These are phyloP conservation scores for Rousettus leschenaultii DNA, from an alignment of 2,113 vertebrate genomes.

Conservation along the genomic window DNA sequence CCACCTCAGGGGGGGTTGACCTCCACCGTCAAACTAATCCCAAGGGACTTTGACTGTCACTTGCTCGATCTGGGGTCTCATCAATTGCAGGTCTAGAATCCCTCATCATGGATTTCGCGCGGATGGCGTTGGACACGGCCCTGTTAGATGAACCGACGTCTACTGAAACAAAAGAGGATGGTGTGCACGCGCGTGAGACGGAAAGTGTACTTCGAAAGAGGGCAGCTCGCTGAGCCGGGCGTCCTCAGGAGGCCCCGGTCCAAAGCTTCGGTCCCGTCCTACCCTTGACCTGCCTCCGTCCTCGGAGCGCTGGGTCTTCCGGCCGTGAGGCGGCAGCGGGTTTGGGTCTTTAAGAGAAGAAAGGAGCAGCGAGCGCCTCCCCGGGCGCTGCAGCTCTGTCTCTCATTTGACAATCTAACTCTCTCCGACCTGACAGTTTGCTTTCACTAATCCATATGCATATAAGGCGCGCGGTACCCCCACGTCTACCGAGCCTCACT, in stretches of 20 bases:
- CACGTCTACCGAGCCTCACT: slow-evolving; percentile 71
- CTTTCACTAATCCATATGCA: slow-evolving; percentile 77
- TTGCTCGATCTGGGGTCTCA: background rate
- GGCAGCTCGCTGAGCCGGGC: background rate
- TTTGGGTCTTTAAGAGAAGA: slow-evolving; percentile 54
- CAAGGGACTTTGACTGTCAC: background rate
- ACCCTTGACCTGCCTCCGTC: background rate
- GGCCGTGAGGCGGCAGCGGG: slow-evolving; percentile 53
- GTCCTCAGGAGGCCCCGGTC: background rate
- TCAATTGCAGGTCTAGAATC: background rate
- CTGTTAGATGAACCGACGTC: background rate
- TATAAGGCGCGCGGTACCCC: slow-evolving; percentile 76
- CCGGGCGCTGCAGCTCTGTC: slow-evolving; percentile 62
- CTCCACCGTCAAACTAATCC: background rate
- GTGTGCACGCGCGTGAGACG: background rate
- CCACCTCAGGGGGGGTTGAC: background rate
- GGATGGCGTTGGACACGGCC: background rate
- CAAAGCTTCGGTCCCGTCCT: background rate
- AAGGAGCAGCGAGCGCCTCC: slow-evolving; percentile 67
- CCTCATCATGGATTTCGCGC: background rate
- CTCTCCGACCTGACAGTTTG: slow-evolving; percentile 72
- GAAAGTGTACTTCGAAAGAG: background rate
- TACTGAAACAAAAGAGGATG: background rate
- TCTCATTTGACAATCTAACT: slow-evolving; percentile 65
- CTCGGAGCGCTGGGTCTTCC: slow-evolving; percentile 31